Evolutionary conservation across 2,888 invertebrate species (phyloP).

Genomic region (Sarcophaga subvicina): DNA sequence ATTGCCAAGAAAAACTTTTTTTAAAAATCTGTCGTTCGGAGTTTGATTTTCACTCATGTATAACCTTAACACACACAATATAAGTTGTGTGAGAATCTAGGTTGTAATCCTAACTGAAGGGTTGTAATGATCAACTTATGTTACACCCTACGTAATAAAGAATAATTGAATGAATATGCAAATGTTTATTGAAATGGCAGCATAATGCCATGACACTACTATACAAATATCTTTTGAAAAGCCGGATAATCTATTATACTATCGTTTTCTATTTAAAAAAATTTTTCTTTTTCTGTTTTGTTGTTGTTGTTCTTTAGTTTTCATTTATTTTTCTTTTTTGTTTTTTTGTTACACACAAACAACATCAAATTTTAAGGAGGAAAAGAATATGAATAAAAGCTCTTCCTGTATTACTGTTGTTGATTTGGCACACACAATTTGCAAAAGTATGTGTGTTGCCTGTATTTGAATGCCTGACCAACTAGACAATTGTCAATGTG

Average conservation of each 20-base stretch:
- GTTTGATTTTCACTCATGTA: too few species aligned
- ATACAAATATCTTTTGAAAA: slow-evolving; percentile 19
- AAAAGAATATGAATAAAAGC: not conserved
- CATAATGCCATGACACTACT: not conserved
- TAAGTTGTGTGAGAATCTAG: too few species aligned
- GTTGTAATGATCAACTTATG: too few species aligned
- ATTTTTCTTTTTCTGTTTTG: slow-evolving; percentile 23
- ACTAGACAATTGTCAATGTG: slow-evolving; percentile 33
- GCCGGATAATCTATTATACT: slow-evolving; percentile 43
- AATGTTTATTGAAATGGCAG: slow-evolving; percentile 30
- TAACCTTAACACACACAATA: too few species aligned
- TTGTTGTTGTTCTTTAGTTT: slow-evolving; percentile 49
- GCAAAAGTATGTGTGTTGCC: slow-evolving; percentile 36
- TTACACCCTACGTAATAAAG: slow-evolving; percentile 3
- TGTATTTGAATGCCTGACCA: slow-evolving; percentile 58
- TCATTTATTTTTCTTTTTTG: not conserved
- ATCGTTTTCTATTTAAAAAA: slow-evolving; percentile 34
- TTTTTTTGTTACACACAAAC: not conserved
- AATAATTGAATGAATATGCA: slow-evolving; percentile 9
- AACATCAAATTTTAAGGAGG: not conserved
- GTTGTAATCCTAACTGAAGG: too few species aligned
- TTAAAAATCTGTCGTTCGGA: too few species aligned
- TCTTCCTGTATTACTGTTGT: slow-evolving; percentile 65
- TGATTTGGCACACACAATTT: slow-evolving; percentile 65
- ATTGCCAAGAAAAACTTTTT: too few species aligned